Base-by-base conservation (phyloP, 2,888 invertebrate genomes). In the Conchocele bisecta region DNA sequence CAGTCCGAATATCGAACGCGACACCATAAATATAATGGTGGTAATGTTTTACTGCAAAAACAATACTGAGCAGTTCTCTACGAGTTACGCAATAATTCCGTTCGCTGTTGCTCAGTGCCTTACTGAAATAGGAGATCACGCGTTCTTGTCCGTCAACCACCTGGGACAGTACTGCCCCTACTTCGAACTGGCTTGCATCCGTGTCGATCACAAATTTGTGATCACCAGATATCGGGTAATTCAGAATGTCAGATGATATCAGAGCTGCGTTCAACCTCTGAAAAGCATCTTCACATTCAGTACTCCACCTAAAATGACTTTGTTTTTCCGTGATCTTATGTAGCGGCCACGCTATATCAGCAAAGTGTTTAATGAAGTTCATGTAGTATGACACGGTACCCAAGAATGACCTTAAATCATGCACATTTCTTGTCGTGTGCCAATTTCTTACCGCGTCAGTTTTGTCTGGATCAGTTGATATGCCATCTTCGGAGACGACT, bases 401-500 rank as follows among this genome's bases (percentile, higher is more conserved):
- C 9, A 54, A 37, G 11, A 54, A 35, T 3, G 35, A 20, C 13
- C 24, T n/a, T 9, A 37, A 7, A 2, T 54, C 2, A 6, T 3
- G 33, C 17, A 54, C 24, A 54, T 54, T 54, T 2, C 35, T 5
- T n/a, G 53, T 33, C 15, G 17, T 35, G 17, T 13, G 54, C 54
- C 54, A 54, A n/a, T 54, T 31, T 37, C 39, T 37, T 6, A 77
- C 72, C 1, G 61, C 73, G 17, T 64, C 54, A 9, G 58, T 22
- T 33, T 79, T 72, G 5, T 22, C 37, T 22, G 63, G 61, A 46
- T 77, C 68, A 9, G 64, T 48, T 7, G 58, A 24, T n/a, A 64
- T 48, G 1, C 79, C 76, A 11, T 72, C 39, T 20, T 69, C 66
- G 7, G 73, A 64, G 24, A 77, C 48, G 26, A 68, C 17, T 77